A percentile compares a stretch with the other conserved stretches of the same genome.
Evolutionary conservation across 1,140 invertebrate genomes (phyloP).

Genomic region (Stegodyphus mimosarum): DNA sequence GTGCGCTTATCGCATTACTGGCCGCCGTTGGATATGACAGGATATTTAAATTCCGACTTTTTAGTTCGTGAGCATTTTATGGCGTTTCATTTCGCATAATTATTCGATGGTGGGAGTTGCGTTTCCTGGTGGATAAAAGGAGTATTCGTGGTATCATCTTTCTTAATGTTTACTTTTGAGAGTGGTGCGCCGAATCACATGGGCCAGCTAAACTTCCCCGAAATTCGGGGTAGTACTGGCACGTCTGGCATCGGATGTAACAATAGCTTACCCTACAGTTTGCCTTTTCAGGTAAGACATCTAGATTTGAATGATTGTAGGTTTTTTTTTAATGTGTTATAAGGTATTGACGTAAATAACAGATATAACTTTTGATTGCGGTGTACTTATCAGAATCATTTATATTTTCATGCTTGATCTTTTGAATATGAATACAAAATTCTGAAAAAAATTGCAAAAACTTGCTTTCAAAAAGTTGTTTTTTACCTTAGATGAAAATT

Average conservation of each 20-base stretch:
- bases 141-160: background rate
- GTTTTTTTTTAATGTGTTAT: no score
- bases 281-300: conserved; percentile 37
- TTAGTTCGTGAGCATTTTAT: background rate
- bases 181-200: conserved; percentile 35
- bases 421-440: no score
- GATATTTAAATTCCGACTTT: background rate
- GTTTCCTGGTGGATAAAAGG: background rate
- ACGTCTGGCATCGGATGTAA: conserved; percentile 16
- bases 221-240: conserved; percentile 26
- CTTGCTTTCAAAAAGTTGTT: no score
- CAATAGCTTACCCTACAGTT: conserved; percentile 33
- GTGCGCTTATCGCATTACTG: background rate
- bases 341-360: no score
- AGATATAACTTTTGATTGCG: no score
- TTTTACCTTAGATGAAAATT: no score
- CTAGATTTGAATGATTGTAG: no score
- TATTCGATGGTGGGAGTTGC: background rate
- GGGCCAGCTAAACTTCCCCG: conserved; percentile 56
- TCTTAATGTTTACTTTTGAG: conserved; percentile 55
- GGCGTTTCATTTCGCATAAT: background rate
- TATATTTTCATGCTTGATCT: no score
- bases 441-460: no score
- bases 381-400: no score
- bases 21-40: background rate